These are phyloP conservation scores for Pseudopodoces humilis DNA, from an alignment of 2,113 vertebrate species.

Conservation along the genomic window DNA sequence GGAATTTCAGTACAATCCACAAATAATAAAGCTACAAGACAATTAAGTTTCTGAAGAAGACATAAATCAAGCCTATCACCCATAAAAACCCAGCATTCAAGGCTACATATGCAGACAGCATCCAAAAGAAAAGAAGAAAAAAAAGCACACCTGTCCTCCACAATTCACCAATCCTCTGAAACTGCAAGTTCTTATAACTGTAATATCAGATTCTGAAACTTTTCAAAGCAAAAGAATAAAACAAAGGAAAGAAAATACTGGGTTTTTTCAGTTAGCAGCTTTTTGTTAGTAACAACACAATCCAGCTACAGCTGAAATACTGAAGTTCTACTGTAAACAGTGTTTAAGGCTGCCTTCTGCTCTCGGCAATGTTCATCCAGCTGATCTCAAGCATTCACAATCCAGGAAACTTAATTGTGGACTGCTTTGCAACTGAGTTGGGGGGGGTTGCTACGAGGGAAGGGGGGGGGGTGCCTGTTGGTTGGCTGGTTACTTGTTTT, in stretches of 20 bases:
- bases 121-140: neutral
- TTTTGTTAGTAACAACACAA: neutral
- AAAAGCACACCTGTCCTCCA: neutral
- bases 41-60: neutral
- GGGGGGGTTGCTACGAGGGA: accelerated
- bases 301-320: neutral
- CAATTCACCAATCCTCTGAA: neutral
- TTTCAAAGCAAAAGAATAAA: neutral
- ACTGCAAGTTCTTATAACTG: neutral
- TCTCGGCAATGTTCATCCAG: neutral
- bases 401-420: neutral
- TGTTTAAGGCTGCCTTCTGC: neutral
- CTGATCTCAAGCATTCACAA: neutral
- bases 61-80: neutral
- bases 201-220: neutral
- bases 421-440: neutral
- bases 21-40: neutral
- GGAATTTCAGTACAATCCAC: neutral
- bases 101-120: neutral
- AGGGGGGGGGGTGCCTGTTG: neutral
- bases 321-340: neutral
- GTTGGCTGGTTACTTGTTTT: neutral
- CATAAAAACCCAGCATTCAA: neutral
- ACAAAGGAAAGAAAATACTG: neutral
- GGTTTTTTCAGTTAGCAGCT: neutral